Percentiles rank a stretch among this genome's conserved stretches.
phyloP scores from a whole-genome alignment of 2,888 invertebrate species.

The Diplazon laetatorius region DNA sequence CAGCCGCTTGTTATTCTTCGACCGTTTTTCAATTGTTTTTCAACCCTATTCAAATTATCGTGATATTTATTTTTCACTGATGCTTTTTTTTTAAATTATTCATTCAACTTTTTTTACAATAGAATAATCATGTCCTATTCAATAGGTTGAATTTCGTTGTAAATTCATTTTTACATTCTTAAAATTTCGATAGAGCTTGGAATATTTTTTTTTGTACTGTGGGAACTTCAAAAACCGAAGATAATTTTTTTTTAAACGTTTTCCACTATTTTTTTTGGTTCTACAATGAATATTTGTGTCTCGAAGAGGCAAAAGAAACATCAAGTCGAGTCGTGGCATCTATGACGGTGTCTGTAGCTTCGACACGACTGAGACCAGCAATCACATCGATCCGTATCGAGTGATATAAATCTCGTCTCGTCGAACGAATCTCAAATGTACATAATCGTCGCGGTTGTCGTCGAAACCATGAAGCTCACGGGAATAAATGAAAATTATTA shows the following conservation, averaged over 20 bases:
- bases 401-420: constrained; percentile 38
- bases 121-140: too few species aligned
- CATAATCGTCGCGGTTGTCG: constrained; percentile 25
- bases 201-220: too few species aligned
- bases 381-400: constrained; percentile 21
- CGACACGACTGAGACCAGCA: not conserved
- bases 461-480: constrained; percentile 1
- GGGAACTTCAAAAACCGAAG: too few species aligned
- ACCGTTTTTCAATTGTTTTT: constrained; percentile 21
- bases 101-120: too few species aligned
- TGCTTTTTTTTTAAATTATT: too few species aligned
- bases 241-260: not conserved
- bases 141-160: too few species aligned
- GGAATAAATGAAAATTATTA: constrained; percentile 27
- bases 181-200: too few species aligned
- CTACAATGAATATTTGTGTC: not conserved
- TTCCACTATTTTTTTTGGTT: not conserved
- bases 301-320: not conserved
- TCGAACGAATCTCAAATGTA: constrained; percentile 38
- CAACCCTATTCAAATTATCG: not conserved
- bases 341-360: not conserved
- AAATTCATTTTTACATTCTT: too few species aligned
- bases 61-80: not conserved
- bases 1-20: constrained; percentile 12
- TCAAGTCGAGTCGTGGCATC: not conserved